phyloP scores from a whole-genome alignment of 1,140 invertebrate species.

The Teleopsis dalmanni region DNA sequence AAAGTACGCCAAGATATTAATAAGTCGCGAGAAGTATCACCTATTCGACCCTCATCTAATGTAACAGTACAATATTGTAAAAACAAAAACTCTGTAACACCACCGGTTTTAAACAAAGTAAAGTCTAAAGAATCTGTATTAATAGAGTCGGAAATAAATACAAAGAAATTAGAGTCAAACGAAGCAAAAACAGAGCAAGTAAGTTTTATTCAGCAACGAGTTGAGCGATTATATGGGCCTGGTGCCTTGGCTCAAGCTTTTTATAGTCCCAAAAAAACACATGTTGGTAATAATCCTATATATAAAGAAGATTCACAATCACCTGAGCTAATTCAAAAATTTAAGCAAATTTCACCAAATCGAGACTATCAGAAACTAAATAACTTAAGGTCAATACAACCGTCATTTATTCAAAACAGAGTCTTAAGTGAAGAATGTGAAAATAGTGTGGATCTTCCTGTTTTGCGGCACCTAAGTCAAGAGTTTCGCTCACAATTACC shows the following conservation, averaged over 20 bases:
- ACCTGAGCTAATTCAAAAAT: conserved; percentile 34
- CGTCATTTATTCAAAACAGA: too few relatives aligned
- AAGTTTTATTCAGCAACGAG: conserved; percentile 80
- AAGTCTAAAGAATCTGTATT: too few relatives aligned
- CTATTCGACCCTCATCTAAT: conserved; percentile 51
- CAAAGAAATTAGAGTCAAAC: too few relatives aligned
- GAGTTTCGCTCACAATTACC: conserved; percentile 78
- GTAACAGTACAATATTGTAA: conserved; percentile 53
- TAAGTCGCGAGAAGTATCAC: conserved; percentile 59
- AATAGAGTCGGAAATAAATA: too few relatives aligned
- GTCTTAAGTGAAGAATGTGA: too few relatives aligned
- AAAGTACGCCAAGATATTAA: conserved; percentile 63
- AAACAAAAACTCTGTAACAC: conserved; percentile 49
- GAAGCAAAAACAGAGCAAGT: conserved; percentile 1
- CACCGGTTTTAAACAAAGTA: conserved; percentile 46
- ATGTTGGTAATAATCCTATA: conserved; percentile 5
- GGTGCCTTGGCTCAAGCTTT: conserved; percentile 76
- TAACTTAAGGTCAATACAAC: too few relatives aligned
- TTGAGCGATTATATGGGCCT: conserved; percentile 78
- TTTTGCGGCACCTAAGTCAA: conserved; percentile 69
- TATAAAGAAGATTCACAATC: conserved; percentile 13
- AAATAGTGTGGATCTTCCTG: conserved; percentile 51
- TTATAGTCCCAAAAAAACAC: conserved; percentile 56
- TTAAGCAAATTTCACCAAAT: conserved; percentile 34
- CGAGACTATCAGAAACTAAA: conserved; percentile 46